Conservation (phyloP, 92 coral and sea anemone genomes). For the Bergia puertoricense region DNA sequence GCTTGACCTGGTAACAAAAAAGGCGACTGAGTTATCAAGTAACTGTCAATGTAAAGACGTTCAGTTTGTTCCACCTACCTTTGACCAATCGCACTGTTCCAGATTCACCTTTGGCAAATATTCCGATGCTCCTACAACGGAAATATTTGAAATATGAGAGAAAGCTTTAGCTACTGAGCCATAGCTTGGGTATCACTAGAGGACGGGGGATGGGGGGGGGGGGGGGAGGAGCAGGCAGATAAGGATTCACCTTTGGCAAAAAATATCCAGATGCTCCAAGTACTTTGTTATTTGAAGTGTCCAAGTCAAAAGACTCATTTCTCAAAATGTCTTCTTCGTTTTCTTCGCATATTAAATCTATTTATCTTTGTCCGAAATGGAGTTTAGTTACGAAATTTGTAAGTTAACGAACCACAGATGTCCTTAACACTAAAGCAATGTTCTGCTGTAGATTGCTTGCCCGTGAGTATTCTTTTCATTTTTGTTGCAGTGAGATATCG, state of each 20-base stretch:
- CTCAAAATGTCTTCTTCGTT: too few species aligned
- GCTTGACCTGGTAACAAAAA: constrained; percentile 53
- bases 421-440: too few species aligned
- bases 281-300: not conserved
- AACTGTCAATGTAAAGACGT: not conserved
- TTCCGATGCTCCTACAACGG: constrained; percentile 69
- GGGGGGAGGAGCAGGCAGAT: too few species aligned
- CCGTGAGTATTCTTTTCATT: too few species aligned
- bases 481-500: too few species aligned
- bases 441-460: too few species aligned
- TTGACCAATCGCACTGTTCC: constrained; percentile 71
- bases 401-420: too few species aligned
- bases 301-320: not conserved
- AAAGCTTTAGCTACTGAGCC: not conserved
- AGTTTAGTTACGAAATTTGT: too few species aligned
- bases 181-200: not conserved
- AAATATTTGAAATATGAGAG: not conserved
- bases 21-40: not conserved
- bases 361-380: too few species aligned
- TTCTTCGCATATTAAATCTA: too few species aligned
- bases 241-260: not conserved
- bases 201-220: not conserved
- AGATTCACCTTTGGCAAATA: constrained; percentile 74
- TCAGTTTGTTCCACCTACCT: constrained; percentile 57
- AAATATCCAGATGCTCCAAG: not conserved